Conservation (phyloP, 2,888 invertebrate species). For the Macropis europaea region DNA sequence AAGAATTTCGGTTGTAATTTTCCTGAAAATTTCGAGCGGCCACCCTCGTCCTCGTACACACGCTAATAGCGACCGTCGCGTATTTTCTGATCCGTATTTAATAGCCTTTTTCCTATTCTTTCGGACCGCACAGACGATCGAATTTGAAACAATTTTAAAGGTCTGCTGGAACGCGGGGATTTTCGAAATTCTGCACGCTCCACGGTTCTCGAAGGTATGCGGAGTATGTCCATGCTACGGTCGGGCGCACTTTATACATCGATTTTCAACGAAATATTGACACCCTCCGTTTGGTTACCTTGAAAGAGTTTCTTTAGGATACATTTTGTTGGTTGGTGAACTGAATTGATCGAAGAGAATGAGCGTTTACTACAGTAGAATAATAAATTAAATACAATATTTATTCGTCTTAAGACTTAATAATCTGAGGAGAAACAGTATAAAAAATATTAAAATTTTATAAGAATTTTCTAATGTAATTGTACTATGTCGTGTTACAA, state of each 20-base stretch:
- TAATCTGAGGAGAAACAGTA: too few relatives aligned
- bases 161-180: slow-evolving; percentile 8
- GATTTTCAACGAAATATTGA: neutral
- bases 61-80: neutral
- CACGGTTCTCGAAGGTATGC: slow-evolving; percentile 1
- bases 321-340: too few relatives aligned
- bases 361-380: too few relatives aligned
- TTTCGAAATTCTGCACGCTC: slow-evolving; percentile 41
- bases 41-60: neutral
- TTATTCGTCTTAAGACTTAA: too few relatives aligned
- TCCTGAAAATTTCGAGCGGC: slow-evolving; percentile 54
- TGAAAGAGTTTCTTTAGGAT: too few relatives aligned
- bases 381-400: too few relatives aligned
- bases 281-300: neutral
- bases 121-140: neutral
- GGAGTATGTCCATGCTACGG: neutral
- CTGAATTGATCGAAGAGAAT: too few relatives aligned
- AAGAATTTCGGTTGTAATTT: slow-evolving; percentile 63
- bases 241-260: neutral
- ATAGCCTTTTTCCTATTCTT: slow-evolving; percentile 13
- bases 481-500: too few relatives aligned
- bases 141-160: slow-evolving; percentile 47
- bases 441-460: too few relatives aligned
- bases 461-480: too few relatives aligned
- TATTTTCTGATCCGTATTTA: slow-evolving; percentile 36